phyloP scores from a whole-genome alignment of 2,888 invertebrate species.

The Cynaeus angustus region DNA sequence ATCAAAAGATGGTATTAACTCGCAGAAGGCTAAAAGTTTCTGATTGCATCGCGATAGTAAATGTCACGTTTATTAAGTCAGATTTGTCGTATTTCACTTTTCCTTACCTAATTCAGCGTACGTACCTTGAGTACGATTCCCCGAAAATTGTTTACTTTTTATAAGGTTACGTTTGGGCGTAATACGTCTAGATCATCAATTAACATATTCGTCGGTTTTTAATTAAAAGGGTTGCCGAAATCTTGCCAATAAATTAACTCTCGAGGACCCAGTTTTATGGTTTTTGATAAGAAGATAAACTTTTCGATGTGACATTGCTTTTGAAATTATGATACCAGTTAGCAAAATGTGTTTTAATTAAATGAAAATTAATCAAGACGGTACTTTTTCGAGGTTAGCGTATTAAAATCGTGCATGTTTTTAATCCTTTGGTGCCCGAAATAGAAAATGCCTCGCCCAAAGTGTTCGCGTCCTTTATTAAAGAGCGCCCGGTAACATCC shows the following conservation, averaged over 20 bases:
- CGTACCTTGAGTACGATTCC: constrained; percentile 19
- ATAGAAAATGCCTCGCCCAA: constrained; percentile 43
- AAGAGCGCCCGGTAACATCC: constrained; percentile 33
- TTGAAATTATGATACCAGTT: constrained; percentile 7
- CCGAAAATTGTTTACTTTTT: constrained; percentile 11
- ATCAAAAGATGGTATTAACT: not conserved
- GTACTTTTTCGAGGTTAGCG: constrained; percentile 13
- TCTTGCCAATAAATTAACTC: constrained; percentile 6
- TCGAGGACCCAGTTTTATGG: constrained; percentile 15
- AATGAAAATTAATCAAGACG: not conserved
- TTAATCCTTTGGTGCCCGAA: constrained; percentile 29
- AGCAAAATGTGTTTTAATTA: constrained; percentile 9
- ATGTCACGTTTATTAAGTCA: constrained; percentile 12
- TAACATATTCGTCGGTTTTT: constrained; percentile 15
- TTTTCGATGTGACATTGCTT: not conserved
- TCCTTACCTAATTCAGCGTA: constrained; percentile 27
- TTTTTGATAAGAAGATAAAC: constrained; percentile 16
- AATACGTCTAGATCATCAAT: constrained; percentile 12
- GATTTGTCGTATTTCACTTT: constrained; percentile 23
- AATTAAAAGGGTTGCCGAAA: constrained; percentile 21
- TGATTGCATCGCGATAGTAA: constrained; percentile 3
- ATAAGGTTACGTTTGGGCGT: constrained; percentile 29
- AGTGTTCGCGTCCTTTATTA: constrained; percentile 25
- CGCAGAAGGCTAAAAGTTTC: constrained; percentile 1
- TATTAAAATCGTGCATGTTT: constrained; percentile 25